Percentiles rank a stretch among this genome's conserved stretches.
Evolutionary conservation across 2,888 invertebrate genomes (phyloP).

Genomic region (Agrotis puta): DNA sequence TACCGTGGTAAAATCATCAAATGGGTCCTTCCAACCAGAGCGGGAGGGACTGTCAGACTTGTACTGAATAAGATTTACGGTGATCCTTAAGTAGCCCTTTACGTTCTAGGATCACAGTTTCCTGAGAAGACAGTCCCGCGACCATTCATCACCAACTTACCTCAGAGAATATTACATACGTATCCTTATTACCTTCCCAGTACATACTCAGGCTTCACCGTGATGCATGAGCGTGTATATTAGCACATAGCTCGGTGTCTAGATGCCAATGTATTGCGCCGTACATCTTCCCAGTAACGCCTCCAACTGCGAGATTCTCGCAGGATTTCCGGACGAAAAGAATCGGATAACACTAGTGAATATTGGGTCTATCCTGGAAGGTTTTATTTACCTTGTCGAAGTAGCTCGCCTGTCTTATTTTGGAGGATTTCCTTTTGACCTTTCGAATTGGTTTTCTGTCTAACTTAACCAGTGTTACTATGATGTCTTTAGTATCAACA

Average conservation of each 20-base stretch:
- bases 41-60: too few relatives aligned
- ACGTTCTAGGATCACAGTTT: too few relatives aligned
- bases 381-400: slow-evolving; percentile 16
- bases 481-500: too few relatives aligned
- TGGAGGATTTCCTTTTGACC: background rate
- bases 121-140: too few relatives aligned
- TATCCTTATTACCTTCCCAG: background rate
- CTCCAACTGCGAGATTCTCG: slow-evolving; percentile 1
- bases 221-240: slow-evolving; percentile 48
- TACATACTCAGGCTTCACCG: background rate
- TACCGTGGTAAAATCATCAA: too few relatives aligned
- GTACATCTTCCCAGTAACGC: slow-evolving; percentile 32
- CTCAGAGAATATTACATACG: background rate
- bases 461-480: too few relatives aligned
- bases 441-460: background rate
- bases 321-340: slow-evolving; percentile 16
- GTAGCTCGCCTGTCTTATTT: background rate
- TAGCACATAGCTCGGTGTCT: slow-evolving; percentile 53
- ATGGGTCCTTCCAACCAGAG: too few relatives aligned
- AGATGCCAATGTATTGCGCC: slow-evolving; percentile 48
- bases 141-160: background rate
- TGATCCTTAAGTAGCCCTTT: too few relatives aligned
- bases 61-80: too few relatives aligned
- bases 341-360: slow-evolving; percentile 24
- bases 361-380: slow-evolving; percentile 4